Evolutionary conservation across 2,888 invertebrate species (phyloP).

Genomic region (Acanthosoma haemorrhoidale): DNA sequence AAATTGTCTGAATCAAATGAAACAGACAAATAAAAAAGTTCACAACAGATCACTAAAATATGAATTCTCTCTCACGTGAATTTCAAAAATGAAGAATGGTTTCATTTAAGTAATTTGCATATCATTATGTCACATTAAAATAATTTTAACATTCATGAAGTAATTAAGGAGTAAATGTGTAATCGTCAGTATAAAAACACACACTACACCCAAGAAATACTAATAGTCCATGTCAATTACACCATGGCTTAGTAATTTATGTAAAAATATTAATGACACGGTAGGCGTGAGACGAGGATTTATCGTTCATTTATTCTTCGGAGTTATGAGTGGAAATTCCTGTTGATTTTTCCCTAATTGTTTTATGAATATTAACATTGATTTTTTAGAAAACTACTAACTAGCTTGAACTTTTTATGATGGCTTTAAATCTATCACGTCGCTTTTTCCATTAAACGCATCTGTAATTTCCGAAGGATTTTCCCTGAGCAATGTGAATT

Average conservation of each 20-base stretch:
- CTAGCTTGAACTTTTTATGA: neutral
- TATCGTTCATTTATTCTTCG: neutral
- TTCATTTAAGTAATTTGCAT: no score
- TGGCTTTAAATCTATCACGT: neutral
- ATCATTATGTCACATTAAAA: no score
- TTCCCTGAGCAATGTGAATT: no score
- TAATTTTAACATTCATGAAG: no score
- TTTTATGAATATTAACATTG: neutral
- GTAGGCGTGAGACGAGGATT: neutral
- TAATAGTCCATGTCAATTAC: no score
- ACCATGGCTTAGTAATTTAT: neutral
- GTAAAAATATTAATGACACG: slow-evolving; percentile 8
- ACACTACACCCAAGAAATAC: no score
- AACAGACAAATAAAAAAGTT: no score
- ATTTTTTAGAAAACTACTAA: neutral
- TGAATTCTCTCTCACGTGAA: no score
- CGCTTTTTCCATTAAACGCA: neutral
- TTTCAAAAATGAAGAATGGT: no score
- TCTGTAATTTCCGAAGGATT: neutral
- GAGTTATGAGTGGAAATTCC: neutral
- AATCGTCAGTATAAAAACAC: neutral
- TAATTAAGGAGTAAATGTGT: no score
- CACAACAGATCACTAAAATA: no score
- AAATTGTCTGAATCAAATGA: no score
- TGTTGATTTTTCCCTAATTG: slow-evolving; percentile 12